Evolutionary conservation across 2,888 invertebrate genomes (phyloP).

Genomic region (Harpalus rubripes): DNA sequence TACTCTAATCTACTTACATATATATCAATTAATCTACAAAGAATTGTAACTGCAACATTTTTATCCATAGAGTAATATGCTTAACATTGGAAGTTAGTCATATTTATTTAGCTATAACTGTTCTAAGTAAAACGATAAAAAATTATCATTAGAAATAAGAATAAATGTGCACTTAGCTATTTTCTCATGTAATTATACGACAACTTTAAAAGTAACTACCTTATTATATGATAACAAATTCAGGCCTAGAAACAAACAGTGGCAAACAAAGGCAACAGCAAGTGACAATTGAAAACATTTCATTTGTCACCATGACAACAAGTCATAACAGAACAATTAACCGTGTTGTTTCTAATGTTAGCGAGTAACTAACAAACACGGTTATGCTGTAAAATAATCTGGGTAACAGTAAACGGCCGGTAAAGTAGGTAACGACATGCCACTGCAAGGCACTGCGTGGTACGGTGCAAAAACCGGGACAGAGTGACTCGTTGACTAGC

Average conservation of each 20-base stretch:
- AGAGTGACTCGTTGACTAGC: neutral
- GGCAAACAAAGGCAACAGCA: constrained; percentile 32
- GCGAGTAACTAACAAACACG: constrained; percentile 30
- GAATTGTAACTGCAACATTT: no score
- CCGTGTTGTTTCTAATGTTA: constrained; percentile 52
- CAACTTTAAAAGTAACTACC: neutral
- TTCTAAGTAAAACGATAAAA: constrained; percentile 4
- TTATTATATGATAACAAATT: constrained; percentile 21
- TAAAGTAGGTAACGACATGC: constrained; percentile 65
- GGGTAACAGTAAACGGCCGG: constrained; percentile 59
- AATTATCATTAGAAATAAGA: neutral
- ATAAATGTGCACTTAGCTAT: neutral
- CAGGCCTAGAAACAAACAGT: neutral
- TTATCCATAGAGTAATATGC: no score
- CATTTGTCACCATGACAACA: constrained; percentile 52
- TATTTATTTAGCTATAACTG: neutral
- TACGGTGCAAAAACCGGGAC: constrained; percentile 55
- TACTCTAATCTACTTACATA: no score
- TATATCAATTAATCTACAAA: no score
- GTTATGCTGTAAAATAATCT: constrained; percentile 45
- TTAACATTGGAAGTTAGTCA: neutral
- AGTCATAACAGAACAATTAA: constrained; percentile 51
- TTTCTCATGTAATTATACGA: neutral
- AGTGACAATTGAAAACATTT: constrained; percentile 54
- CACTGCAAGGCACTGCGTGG: constrained; percentile 35